These are phyloP conservation scores for Parasteatoda tepidariorum DNA, from an alignment of 1,140 invertebrate genomes.

Conservation along the genomic window DNA sequence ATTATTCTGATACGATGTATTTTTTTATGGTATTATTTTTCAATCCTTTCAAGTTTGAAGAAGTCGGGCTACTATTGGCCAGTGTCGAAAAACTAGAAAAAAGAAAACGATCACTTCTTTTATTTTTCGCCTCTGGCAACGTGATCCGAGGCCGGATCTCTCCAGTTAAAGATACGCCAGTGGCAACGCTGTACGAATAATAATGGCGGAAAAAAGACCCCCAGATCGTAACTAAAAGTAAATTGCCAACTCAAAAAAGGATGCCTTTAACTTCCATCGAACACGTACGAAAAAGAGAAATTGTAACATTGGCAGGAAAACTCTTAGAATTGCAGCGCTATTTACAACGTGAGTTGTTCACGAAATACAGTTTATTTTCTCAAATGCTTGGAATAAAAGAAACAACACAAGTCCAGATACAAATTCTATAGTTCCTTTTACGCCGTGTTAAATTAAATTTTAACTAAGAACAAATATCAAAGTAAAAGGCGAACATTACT, in stretches of 20 bases:
- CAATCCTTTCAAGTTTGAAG: background rate
- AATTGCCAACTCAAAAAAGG: background rate
- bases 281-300: background rate
- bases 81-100: slow-evolving; percentile 5
- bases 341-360: background rate
- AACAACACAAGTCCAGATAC: too few species aligned
- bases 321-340: background rate
- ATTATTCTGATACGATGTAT: background rate
- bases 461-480: too few species aligned
- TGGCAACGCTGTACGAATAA: slow-evolving; percentile 1
- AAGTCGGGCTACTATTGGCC: background rate
- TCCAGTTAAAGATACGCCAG: background rate
- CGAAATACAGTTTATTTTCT: background rate
- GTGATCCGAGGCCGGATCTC: too few species aligned
- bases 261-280: background rate
- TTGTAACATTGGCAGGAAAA: background rate
- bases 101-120: slow-evolving; percentile 14
- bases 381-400: background rate
- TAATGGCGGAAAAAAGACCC: background rate
- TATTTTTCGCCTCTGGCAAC: background rate
- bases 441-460: too few species aligned
- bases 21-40: background rate
- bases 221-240: background rate
- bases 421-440: too few species aligned
- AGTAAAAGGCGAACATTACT: too few species aligned